Evolutionary conservation across 53 echinoderm and acorn worm species (phyloP).

Genomic region (Glandiceps talaboti): DNA sequence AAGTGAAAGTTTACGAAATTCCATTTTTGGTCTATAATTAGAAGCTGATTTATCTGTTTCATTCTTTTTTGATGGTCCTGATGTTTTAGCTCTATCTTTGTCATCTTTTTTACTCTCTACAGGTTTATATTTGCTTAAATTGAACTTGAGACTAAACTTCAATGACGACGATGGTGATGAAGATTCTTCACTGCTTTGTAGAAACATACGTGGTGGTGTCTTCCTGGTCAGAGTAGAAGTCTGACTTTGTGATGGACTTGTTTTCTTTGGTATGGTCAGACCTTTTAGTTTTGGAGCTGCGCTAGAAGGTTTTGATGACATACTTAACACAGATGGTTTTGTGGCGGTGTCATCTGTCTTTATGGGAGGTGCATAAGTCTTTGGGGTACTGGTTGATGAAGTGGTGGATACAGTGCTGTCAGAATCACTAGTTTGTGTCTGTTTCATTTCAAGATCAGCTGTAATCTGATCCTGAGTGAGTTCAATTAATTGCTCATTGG

Average conservation of each 20-base stretch:
- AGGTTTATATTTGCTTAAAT: not conserved
- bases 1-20: not conserved
- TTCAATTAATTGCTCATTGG: not conserved
- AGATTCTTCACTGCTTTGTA: not conserved
- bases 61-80: not conserved
- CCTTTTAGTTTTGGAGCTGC: slow-evolving; percentile 52
- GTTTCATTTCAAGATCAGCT: not conserved
- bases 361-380: slow-evolving; percentile 33
- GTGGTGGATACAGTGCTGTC: not conserved
- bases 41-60: not conserved
- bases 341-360: slow-evolving; percentile 20
- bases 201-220: not conserved
- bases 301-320: not conserved
- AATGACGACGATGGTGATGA: not conserved
- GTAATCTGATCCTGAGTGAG: not conserved
- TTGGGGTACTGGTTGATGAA: slow-evolving; percentile 2
- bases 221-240: not conserved
- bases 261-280: slow-evolving; percentile 67
- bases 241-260: slow-evolving; percentile 8
- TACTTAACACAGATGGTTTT: slow-evolving; percentile 32
- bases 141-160: not conserved
- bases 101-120: not conserved
- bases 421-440: not conserved
- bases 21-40: not conserved
- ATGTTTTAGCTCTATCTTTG: too few species aligned